Conservation (phyloP, 2,888 invertebrate genomes). For the Sussaba pulchella region DNA sequence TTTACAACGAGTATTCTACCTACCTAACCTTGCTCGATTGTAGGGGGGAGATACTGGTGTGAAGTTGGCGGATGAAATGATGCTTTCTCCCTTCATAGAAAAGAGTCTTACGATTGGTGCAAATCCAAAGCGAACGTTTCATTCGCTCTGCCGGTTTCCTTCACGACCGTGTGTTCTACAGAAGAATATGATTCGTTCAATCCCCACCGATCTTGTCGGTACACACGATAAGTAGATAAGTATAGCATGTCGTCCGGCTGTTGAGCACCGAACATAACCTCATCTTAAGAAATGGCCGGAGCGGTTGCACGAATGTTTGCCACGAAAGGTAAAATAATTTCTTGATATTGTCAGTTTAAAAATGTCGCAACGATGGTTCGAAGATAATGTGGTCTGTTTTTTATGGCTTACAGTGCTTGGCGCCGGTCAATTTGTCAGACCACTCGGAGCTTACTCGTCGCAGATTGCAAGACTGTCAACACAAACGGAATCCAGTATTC, state of each 20-base stretch:
- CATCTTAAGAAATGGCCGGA: conserved; percentile 69
- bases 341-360: background rate
- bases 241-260: background rate
- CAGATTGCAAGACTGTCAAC: conserved; percentile 66
- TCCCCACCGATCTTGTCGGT: conserved; percentile 10
- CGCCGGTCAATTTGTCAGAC: conserved; percentile 51
- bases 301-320: conserved; percentile 68
- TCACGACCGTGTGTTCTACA: too few species aligned
- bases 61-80: too few species aligned
- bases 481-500: conserved; percentile 63
- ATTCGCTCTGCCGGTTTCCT: background rate
- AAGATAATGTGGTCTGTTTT: background rate
- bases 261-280: conserved; percentile 43
- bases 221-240: conserved; percentile 21
- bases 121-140: background rate
- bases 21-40: too few species aligned
- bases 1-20: too few species aligned
- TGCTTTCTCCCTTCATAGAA: background rate
- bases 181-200: background rate
- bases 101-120: background rate
- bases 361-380: background rate
- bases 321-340: conserved; percentile 67
- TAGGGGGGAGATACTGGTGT: too few species aligned
- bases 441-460: conserved; percentile 47
- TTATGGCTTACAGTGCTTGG: conserved; percentile 51